Evolutionary conservation across 2,113 vertebrate species (phyloP), one percentile per base, ranked within the genome.

Genomic region (Albula goreensis): DNA sequence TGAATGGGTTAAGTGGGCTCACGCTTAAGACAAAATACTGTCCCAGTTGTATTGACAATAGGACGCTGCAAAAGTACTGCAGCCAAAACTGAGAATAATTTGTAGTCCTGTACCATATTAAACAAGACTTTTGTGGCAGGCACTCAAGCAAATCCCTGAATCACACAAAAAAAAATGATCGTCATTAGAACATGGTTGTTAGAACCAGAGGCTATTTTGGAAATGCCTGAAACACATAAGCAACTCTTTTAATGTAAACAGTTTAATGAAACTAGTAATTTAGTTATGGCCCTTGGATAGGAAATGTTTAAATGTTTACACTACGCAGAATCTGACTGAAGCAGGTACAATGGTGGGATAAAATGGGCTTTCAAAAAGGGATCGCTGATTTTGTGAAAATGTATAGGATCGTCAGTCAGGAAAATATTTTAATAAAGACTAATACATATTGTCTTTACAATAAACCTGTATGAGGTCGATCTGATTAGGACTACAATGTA

Each of bases 231-330:
- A 74, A 74, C 70, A 74, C 8, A 74, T 74, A 70, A 22, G 22
- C 6, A 74, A 74, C 19, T 13, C 63, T 70, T 70, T 31, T 25
- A 74, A 74, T 10, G 70, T 74, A 74, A 74, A 74, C 70, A 22
- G n/a, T 74, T 74, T 74, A 74, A 74, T 74, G 70, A 31, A 74
- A 74, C 70, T 5, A 74, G 70, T n/a, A 74, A 74, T 74, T 74
- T 74, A 74, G 70, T n/a, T 31, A n/a, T 31, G 25, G 70, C 70
- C 70, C n/a, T 22, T 74, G 70, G 70, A 74, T 25, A 74, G 70
- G 70, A 74, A 74, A 74, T 74, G 70, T n/a, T n/a, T 31, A 9
- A n/a, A 74, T 74, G 8, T 74, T 25, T 74, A n/a, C 4, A 74
- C 22, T 22, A 2, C 25, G 5, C 2, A 8, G 70, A 31, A 31